These are phyloP conservation scores for Tromatobia lineatoria DNA, from an alignment of 2,888 invertebrate genomes.

Conservation along the genomic window DNA sequence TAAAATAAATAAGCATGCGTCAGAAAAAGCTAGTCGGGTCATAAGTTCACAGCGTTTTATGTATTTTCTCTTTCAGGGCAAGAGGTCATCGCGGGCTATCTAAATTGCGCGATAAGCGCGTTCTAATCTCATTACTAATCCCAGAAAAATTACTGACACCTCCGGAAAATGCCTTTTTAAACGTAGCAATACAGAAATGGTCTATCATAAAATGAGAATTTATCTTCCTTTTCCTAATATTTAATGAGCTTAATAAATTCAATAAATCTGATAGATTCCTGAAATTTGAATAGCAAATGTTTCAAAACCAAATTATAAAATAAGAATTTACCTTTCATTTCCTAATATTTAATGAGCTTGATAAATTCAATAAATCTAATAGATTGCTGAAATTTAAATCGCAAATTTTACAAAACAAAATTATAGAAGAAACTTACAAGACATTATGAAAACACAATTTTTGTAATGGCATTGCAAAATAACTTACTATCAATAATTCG, in stretches of 20 bases:
- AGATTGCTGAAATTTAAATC: too few species aligned
- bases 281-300: too few species aligned
- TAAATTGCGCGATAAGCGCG: background rate
- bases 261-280: background rate
- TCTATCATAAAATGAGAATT: background rate
- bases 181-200: background rate
- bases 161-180: background rate
- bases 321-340: background rate
- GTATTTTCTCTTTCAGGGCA: constrained; percentile 15
- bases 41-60: constrained; percentile 7
- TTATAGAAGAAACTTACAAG: too few species aligned
- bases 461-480: too few species aligned
- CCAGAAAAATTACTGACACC: background rate
- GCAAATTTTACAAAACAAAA: too few species aligned
- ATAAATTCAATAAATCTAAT: background rate
- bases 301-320: too few species aligned
- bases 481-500: too few species aligned
- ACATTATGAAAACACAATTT: too few species aligned
- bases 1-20: background rate
- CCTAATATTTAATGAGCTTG: background rate
- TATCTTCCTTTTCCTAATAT: background rate
- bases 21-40: constrained; percentile 37
- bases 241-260: background rate
- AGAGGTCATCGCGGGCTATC: constrained; percentile 5
- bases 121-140: background rate